phyloP scores from a whole-genome alignment of 2,113 vertebrate species.

The Heptranchias perlo region DNA sequence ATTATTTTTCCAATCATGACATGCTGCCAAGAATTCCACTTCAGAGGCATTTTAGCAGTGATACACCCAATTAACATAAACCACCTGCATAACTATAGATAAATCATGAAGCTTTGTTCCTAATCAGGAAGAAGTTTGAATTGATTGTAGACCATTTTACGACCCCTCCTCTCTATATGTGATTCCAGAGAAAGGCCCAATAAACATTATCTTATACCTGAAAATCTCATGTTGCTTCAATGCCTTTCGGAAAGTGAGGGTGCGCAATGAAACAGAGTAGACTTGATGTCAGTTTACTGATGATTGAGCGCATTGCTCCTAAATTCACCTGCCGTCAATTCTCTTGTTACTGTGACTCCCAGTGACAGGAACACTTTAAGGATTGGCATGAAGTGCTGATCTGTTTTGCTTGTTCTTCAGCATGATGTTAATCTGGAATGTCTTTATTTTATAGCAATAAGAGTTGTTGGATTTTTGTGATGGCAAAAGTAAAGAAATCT shows the following conservation, averaged over 20 bases:
- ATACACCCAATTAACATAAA: neutral
- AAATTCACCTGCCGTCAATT: neutral
- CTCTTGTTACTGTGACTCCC: neutral
- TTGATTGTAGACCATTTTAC: neutral
- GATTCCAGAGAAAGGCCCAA: neutral
- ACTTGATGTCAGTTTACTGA: neutral
- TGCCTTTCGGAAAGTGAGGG: neutral
- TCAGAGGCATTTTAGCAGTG: neutral
- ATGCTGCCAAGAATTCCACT: neutral
- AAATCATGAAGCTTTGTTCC: neutral
- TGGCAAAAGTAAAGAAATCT: neutral
- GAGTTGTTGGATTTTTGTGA: neutral
- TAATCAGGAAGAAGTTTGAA: neutral
- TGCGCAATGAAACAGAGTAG: neutral
- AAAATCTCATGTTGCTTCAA: neutral
- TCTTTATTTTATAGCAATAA: neutral
- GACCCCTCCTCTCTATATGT: neutral
- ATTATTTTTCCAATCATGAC: neutral
- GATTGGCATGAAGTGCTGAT: slow-evolving; percentile 4
- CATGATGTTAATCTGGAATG: neutral
- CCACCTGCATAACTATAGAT: neutral
- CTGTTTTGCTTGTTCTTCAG: slow-evolving; percentile 25
- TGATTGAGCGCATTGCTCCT: neutral
- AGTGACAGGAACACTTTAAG: slow-evolving; percentile 14
- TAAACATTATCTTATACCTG: neutral